Evolutionary conservation across 1,140 invertebrate species (phyloP).

Genomic region (Ceratitis capitata): DNA sequence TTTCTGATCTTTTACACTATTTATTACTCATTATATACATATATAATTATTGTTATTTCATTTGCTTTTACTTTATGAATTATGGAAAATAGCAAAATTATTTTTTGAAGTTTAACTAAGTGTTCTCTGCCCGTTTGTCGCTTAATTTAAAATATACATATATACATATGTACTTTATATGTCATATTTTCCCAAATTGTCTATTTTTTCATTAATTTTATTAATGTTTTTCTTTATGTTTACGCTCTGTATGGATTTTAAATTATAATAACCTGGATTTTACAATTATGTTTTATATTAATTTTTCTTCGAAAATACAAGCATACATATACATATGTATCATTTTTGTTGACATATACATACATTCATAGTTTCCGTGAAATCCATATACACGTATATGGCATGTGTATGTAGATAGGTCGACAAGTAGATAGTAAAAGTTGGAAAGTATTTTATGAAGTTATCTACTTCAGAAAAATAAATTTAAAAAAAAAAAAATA

Average conservation of each 20-base stretch:
- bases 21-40: neutral
- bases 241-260: neutral
- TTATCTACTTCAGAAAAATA: too few relatives aligned
- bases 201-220: neutral
- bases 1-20: neutral
- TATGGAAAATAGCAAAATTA: neutral
- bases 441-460: too few relatives aligned
- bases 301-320: neutral
- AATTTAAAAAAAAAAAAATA: too few relatives aligned
- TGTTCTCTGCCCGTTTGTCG: too few relatives aligned
- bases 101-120: too few relatives aligned
- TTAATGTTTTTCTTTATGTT: neutral
- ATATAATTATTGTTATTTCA: neutral
- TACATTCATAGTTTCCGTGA: neutral
- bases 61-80: neutral
- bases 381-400: neutral
- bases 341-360: neutral
- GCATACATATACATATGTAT: neutral
- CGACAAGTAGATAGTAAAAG: too few relatives aligned
- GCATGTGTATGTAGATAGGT: too few relatives aligned
- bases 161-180: neutral
- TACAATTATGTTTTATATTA: neutral
- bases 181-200: neutral
- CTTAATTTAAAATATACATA: neutral
- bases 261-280: neutral